Evolutionary conservation across 1,140 invertebrate species (phyloP).

Genomic region (Periplaneta americana): DNA sequence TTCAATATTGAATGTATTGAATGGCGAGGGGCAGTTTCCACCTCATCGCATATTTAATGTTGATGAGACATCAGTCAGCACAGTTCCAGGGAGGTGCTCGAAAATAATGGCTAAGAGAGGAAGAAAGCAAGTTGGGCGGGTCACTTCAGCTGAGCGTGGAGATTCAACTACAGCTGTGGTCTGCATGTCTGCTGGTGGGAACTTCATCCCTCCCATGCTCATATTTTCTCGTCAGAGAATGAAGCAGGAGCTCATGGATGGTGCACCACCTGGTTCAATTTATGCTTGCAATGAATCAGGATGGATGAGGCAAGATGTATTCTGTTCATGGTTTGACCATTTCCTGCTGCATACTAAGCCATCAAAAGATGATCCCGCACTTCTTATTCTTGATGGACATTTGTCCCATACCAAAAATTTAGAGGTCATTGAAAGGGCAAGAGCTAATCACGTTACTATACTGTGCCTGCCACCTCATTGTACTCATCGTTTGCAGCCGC

Average conservation of each 20-base stretch:
- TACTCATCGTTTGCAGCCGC: too few relatives aligned
- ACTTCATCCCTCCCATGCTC: slow-evolving; percentile 30
- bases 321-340: too few relatives aligned
- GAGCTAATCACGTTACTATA: too few relatives aligned
- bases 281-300: too few relatives aligned
- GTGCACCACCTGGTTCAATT: slow-evolving; percentile 18
- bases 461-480: too few relatives aligned
- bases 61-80: slow-evolving; percentile 34
- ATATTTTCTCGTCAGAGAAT: slow-evolving; percentile 30
- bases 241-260: slow-evolving; percentile 16
- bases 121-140: too few relatives aligned
- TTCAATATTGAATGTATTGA: slow-evolving; percentile 15
- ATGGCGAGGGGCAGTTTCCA: slow-evolving; percentile 14
- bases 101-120: slow-evolving; percentile 9
- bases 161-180: slow-evolving; percentile 24
- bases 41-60: slow-evolving; percentile 32
- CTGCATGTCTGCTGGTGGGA: slow-evolving; percentile 27
- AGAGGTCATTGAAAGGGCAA: too few relatives aligned
- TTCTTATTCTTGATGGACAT: too few relatives aligned
- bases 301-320: too few relatives aligned
- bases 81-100: slow-evolving; percentile 25
- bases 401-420: too few relatives aligned
- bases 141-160: slow-evolving; percentile 24
- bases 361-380: too few relatives aligned
- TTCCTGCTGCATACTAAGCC: too few relatives aligned